Base-by-base conservation (phyloP, 2,888 invertebrate genomes). In the Sycophila texana region DNA sequence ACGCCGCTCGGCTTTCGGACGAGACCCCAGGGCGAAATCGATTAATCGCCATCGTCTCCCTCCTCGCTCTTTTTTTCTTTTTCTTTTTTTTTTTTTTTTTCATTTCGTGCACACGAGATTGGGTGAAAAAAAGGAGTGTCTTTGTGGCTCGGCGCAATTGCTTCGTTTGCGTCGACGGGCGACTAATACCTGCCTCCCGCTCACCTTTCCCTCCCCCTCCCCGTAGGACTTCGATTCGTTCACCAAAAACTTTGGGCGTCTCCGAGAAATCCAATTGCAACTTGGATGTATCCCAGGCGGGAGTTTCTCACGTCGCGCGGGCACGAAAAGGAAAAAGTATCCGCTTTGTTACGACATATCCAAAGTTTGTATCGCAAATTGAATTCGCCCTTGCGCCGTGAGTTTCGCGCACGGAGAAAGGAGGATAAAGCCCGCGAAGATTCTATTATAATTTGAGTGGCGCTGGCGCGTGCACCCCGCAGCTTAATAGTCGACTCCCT, bases 311-410 rank as follows among this genome's bases (percentile, higher is more conserved):
- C 20, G 13, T 39, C 16, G 26, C 30, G 18, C 16, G 30, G 16
- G 30, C 4, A 30, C 16, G 13, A 61, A 55, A 63, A 51, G 47
- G 57, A 74, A 74, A 74, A 74, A 57, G 74, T 65, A 71, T 47
- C 61, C 47, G 55, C 67, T 79, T 67, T 75, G 55, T 75, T 61
- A 58, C 75, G 72, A 53, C 57, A 49, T 72, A 76, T 63, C 57
- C 67, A 63, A 80, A 80, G 67, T 80, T 80, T 72, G 72, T 73
- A 68, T 76, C 61, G 73, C 76, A 76, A 80, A 76, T 80, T 68
- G 72, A 80, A 80, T 80, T 57, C 73, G 68, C 63, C 57, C 55
- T 53, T 10, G 20, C 22, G 58, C 67, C 53, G 55, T 18, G 60
- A 74, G 67, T 60, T 67, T n/a, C 22, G 49, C n/a, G 49, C 39